phyloP scores from a whole-genome alignment of 2,888 invertebrate genomes.

The Tetheella fluctuosa region DNA sequence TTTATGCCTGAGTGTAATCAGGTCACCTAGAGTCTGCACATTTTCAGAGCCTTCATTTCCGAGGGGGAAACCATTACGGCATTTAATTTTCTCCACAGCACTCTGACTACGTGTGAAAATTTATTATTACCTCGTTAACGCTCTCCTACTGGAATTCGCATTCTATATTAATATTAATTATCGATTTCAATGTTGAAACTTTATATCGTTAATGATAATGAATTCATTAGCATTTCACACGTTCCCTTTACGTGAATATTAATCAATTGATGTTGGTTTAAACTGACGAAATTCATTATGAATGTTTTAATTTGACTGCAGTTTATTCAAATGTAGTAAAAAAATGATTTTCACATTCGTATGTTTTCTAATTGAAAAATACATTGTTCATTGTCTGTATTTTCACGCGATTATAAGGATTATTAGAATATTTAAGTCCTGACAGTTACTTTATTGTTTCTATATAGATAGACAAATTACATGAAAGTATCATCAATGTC shows the following conservation, averaged over 20 bases:
- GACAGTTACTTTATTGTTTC: too few relatives aligned
- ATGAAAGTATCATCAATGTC: too few relatives aligned
- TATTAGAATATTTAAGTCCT: too few relatives aligned
- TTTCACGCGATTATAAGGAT: too few relatives aligned
- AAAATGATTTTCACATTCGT: too few relatives aligned
- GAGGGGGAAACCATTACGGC: slow-evolving; percentile 1
- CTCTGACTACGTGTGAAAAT: slow-evolving; percentile 4
- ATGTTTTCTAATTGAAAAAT: too few relatives aligned
- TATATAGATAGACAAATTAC: too few relatives aligned
- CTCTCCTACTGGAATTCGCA: background rate
- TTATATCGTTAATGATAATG: background rate
- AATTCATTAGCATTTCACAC: slow-evolving; percentile 5
- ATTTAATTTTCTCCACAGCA: slow-evolving; percentile 6
- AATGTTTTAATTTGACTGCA: background rate
- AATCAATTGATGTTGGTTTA: slow-evolving; percentile 1
- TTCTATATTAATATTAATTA: slow-evolving; percentile 7
- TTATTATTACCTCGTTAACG: slow-evolving; percentile 7
- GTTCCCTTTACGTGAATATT: slow-evolving; percentile 1
- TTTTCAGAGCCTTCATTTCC: slow-evolving; percentile 2
- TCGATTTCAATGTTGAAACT: slow-evolving; percentile 3
- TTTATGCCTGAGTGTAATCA: background rate
- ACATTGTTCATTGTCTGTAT: background rate
- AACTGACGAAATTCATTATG: background rate
- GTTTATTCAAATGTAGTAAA: background rate
- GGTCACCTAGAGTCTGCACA: slow-evolving; percentile 4